A percentile compares a stretch with the other conserved stretches of the same genome.
Evolutionary conservation across 2,797 vertebrate species (phyloP).

Genomic region (Carcharodon carcharias): DNA sequence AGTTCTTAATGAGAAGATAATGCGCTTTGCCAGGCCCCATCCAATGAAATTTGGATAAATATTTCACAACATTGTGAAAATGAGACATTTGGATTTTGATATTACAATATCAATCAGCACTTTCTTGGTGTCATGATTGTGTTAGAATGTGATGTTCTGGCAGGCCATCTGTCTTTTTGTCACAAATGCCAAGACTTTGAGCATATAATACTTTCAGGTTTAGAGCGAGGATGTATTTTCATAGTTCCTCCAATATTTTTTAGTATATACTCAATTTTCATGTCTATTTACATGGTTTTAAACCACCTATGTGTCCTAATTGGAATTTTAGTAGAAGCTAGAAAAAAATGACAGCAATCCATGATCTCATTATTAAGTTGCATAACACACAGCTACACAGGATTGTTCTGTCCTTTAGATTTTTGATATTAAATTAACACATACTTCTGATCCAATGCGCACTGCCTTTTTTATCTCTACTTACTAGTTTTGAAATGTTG

Average conservation of each 20-base stretch:
- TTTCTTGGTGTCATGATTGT: not conserved
- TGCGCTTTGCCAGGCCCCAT: not conserved
- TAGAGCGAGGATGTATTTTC: not conserved
- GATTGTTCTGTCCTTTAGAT: not conserved
- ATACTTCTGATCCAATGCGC: not conserved
- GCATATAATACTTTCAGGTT: not conserved
- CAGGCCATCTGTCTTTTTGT: conserved; percentile 10
- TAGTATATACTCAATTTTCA: not conserved
- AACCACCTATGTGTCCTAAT: not conserved
- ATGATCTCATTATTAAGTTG: not conserved
- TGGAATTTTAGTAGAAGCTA: not conserved
- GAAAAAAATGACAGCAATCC: not conserved
- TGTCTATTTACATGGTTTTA: not conserved
- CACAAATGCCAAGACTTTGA: not conserved
- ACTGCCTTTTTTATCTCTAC: too few species aligned
- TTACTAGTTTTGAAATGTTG: too few species aligned
- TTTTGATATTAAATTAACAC: not conserved
- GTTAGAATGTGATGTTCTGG: not conserved
- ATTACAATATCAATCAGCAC: not conserved
- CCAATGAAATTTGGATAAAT: not conserved
- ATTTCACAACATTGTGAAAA: not conserved
- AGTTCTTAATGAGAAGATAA: not conserved
- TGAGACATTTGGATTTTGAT: not conserved
- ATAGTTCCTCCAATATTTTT: not conserved
- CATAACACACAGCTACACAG: not conserved